phyloP scores from a whole-genome alignment of 2,888 invertebrate species.

The Dioctria rufipes region DNA sequence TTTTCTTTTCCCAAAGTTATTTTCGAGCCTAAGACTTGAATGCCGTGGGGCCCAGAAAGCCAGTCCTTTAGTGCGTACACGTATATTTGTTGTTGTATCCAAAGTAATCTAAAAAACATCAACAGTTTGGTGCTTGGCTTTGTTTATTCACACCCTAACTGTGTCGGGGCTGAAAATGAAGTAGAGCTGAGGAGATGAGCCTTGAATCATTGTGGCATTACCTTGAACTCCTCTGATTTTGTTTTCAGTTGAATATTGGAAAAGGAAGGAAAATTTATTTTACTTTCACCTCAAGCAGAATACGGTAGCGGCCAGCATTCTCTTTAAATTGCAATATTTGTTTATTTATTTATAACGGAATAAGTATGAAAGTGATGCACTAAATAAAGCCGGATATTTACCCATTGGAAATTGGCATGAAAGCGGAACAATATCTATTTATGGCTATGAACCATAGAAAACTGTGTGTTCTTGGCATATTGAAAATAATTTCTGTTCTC shows the following conservation, averaged over 20 bases:
- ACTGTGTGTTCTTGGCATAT: too few relatives aligned
- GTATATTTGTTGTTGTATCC: slow-evolving; percentile 41
- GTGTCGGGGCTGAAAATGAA: slow-evolving; percentile 8
- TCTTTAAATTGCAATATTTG: too few relatives aligned
- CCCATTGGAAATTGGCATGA: too few relatives aligned
- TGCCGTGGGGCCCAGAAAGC: neutral
- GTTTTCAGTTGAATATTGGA: slow-evolving; percentile 7
- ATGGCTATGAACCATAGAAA: too few relatives aligned
- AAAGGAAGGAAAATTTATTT: too few relatives aligned
- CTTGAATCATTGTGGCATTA: slow-evolving; percentile 15
- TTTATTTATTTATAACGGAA: too few relatives aligned
- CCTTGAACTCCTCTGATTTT: slow-evolving; percentile 28
- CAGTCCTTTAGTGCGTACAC: neutral
- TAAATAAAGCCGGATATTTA: too few relatives aligned
- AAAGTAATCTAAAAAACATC: slow-evolving; percentile 46
- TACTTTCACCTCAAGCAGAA: too few relatives aligned
- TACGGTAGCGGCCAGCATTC: too few relatives aligned
- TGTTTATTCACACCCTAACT: slow-evolving; percentile 36
- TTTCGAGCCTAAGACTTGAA: slow-evolving; percentile 13
- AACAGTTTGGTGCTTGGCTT: slow-evolving; percentile 38
- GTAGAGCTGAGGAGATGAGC: neutral
- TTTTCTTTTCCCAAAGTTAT: slow-evolving; percentile 24
- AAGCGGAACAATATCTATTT: too few relatives aligned
- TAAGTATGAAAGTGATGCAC: too few relatives aligned
- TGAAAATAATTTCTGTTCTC: too few relatives aligned